These are phyloP conservation scores for Cacajao melanocephalus DNA, from an alignment of 2,797 vertebrate species.

Conservation along the genomic window DNA sequence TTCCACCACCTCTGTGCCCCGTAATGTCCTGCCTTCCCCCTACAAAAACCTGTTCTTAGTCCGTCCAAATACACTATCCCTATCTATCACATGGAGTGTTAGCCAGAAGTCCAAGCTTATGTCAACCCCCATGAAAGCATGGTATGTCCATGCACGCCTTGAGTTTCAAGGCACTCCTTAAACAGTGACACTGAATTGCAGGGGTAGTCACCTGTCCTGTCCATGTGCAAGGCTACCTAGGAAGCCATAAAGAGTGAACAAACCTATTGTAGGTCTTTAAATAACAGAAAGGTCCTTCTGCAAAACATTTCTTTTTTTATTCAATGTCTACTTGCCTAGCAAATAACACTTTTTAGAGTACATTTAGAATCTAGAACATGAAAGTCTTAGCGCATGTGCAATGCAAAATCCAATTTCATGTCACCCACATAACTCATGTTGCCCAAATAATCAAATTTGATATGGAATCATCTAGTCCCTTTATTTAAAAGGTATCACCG, in stretches of 20 bases:
- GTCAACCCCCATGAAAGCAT: not conserved
- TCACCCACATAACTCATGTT: not conserved
- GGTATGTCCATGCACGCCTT: rapidly evolving
- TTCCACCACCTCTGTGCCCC: not conserved
- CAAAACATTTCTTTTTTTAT: not conserved
- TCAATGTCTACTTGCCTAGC: not conserved
- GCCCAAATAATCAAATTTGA: not conserved
- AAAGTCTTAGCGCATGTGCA: rapidly evolving
- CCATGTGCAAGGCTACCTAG: rapidly evolving
- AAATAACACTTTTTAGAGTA: not conserved
- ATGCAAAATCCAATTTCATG: not conserved
- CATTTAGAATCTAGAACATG: not conserved
- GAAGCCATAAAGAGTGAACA: not conserved
- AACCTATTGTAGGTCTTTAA: not conserved
- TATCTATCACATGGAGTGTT: rapidly evolving
- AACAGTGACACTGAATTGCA: no score
- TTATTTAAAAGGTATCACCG: not conserved
- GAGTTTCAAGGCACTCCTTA: not conserved
- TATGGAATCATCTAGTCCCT: not conserved
- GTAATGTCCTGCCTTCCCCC: not conserved
- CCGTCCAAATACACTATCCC: not conserved
- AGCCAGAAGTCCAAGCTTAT: not conserved
- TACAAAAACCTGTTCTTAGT: not conserved
- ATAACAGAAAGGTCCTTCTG: not conserved
- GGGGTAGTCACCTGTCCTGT: not conserved